Evolutionary conservation across 37 sponge, comb jelly and placozoan genomes (phyloP).

Genomic region (Haliclona indistincta): DNA sequence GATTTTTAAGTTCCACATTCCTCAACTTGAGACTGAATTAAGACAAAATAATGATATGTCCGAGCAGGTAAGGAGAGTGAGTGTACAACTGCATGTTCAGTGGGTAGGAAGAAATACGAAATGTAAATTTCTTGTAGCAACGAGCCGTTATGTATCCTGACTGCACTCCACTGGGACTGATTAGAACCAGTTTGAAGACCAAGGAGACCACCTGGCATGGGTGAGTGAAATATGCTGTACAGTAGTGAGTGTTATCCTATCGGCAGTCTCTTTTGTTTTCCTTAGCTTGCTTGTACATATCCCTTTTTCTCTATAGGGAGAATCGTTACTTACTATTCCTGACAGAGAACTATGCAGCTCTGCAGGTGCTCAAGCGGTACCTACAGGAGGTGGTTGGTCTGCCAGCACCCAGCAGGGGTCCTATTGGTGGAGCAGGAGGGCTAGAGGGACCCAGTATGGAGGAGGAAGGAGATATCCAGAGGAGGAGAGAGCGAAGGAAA

Average conservation of each 20-base stretch:
- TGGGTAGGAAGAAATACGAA: no score
- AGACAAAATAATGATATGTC: no score
- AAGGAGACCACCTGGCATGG: constrained; percentile 77
- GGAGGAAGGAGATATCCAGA: no score
- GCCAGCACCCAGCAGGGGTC: no score
- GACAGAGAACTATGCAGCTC: constrained; percentile 92
- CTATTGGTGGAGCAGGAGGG: no score
- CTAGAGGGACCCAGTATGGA: no score
- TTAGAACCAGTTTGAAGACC: constrained; percentile 63
- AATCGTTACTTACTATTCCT: constrained; percentile 93
- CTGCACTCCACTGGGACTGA: constrained; percentile 68
- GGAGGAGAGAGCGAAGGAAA: no score
- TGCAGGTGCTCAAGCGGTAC: constrained; percentile 72
- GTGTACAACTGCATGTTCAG: no score
- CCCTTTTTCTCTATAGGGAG: constrained; percentile 61
- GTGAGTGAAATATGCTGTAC: constrained; percentile 17
- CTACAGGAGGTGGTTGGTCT: constrained; percentile 16
- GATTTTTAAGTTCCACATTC: constrained; percentile 17
- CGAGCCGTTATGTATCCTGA: constrained; percentile 42
- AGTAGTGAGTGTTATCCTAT: not conserved
- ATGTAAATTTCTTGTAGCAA: constrained; percentile 5
- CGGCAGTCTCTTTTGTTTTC: not conserved
- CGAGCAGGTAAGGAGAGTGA: no score
- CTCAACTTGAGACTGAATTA: not conserved
- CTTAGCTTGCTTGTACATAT: not conserved